Evolutionary conservation across 2,113 vertebrate genomes (phyloP).

Genomic region (Elephantulus edwardii): DNA sequence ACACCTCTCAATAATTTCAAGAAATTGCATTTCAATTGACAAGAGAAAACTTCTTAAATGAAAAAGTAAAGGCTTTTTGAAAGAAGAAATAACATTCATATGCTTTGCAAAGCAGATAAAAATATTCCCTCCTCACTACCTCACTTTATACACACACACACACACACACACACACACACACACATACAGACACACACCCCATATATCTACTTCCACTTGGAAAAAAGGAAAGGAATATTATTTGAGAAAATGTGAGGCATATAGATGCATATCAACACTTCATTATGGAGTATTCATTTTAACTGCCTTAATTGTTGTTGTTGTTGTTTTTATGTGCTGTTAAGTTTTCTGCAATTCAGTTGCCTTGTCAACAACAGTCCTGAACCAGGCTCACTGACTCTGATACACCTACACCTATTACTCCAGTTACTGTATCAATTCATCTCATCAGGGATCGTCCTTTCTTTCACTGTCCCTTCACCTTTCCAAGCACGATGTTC

Average conservation of each 20-base stretch:
- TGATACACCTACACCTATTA: no score
- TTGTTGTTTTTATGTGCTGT: no score
- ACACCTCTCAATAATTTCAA: neutral
- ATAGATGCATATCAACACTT: neutral
- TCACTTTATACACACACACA: neutral
- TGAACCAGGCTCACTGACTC: no score
- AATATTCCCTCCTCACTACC: no score
- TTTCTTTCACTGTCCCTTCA: no score
- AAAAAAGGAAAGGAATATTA: neutral
- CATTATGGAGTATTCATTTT: slow-evolving; percentile 3
- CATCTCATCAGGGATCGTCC: no score
- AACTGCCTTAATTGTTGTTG: neutral
- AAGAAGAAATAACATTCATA: neutral
- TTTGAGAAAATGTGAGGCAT: neutral
- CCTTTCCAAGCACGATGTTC: no score
- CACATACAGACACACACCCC: neutral
- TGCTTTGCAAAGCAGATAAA: neutral
- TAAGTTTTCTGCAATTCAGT: no score
- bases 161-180: neutral
- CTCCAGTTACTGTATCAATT: no score
- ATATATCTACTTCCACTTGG: neutral
- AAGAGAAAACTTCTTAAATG: neutral
- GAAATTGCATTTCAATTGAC: neutral
- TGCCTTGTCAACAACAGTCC: no score
- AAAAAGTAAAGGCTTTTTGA: neutral